A percentile compares a stretch with the other conserved stretches of the same genome.
Conservation (phyloP, 2,113 vertebrate species). For the Naja naja region DNA sequence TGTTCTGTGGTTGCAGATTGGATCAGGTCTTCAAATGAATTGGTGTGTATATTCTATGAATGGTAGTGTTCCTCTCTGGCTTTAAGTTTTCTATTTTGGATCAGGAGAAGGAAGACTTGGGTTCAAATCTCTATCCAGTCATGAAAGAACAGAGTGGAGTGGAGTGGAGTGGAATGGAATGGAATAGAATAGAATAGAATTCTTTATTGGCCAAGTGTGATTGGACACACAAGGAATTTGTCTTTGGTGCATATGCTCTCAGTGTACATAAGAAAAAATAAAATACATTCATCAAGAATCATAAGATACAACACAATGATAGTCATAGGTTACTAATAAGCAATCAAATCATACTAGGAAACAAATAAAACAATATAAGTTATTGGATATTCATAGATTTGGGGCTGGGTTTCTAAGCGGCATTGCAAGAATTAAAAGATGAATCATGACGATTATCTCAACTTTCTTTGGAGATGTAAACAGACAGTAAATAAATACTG, state of each 20-base stretch:
- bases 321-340: too few species aligned
- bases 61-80: not conserved
- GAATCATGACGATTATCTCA: not conserved
- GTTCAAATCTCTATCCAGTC: not conserved
- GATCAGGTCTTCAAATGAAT: not conserved
- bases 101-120: not conserved
- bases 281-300: too few species aligned
- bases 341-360: too few species aligned
- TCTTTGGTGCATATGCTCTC: too few species aligned
- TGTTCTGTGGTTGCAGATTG: not conserved
- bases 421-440: not conserved
- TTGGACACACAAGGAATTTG: too few species aligned
- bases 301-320: too few species aligned
- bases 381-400: not conserved
- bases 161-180: too few species aligned
- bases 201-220: too few species aligned
- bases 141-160: not conserved
- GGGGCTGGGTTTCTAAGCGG: not conserved
- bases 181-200: too few species aligned
- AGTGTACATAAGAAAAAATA: too few species aligned
- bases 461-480: not conserved
- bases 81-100: not conserved
- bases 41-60: not conserved
- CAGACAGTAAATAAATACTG: not conserved
- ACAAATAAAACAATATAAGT: not conserved